Evolutionary conservation across 2,113 vertebrate species (phyloP), one percentile per base, ranked within the genome.

Genomic region (Theristicus caerulescens): DNA sequence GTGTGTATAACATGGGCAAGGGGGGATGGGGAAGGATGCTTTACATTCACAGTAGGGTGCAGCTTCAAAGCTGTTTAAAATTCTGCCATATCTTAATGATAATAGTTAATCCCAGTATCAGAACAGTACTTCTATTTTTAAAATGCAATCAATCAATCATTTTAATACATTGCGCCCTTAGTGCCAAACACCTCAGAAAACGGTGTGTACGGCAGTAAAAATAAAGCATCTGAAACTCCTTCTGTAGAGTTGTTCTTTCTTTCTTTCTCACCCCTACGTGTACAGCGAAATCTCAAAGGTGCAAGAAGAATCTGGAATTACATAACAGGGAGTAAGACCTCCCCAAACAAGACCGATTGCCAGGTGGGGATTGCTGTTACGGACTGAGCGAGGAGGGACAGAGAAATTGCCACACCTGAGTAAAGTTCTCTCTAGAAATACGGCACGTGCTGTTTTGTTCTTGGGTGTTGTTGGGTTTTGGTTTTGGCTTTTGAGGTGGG

Each of bases 131-230:
- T 94, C 92, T 94, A 72, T 96, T 97, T 95, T 96, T 96, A 87
- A 95, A 95, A 95, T 80, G 83, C 88, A 96, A 74, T 96, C 96
- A 90, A 40, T 96, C 96, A 96, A 80, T 97, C 88, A 96, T 89
- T 95, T 91, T 87, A 85, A 91, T 91, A 57, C 58, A 46, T 88
- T 86, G 58, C 25, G 2, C 91, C 91, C 70, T 93, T 91, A 93
- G 49, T 94, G 81, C 93, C 81, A 94, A 94, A 85, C 81, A 94
- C 84, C 81, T 96, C 80, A 80, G 77, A 94, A 96, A 92, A 82
- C 0, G 1, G 76, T 87, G 73, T 89, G 66, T 95, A 87, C 0
- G 0, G 73, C 87, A 87, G 91, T 79, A 89, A 89, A 96, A 93
- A 91, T 91, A 77, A 82, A 76, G 65, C 55, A 84, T 62, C 62